Evolutionary conservation across 2,113 vertebrate genomes (phyloP).

Genomic region (Hypocryptadius cinnamomeus): DNA sequence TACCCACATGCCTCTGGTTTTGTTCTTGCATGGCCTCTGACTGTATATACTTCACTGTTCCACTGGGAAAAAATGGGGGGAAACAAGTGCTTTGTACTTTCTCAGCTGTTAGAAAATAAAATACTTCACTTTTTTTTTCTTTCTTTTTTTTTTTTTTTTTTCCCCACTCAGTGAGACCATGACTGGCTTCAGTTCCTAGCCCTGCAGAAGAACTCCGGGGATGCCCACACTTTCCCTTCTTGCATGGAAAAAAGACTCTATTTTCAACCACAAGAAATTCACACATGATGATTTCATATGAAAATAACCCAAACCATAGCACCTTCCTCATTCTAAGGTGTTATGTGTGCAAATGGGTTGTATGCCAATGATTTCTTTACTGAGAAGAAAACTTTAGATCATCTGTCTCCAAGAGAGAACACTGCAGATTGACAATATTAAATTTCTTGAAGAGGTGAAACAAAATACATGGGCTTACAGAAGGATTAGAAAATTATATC

Average conservation of each 20-base stretch:
- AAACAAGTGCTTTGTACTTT: background rate
- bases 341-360: background rate
- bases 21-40: constrained; percentile 7
- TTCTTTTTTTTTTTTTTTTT: background rate
- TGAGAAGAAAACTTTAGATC: constrained; percentile 27
- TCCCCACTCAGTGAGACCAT: background rate
- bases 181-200: background rate
- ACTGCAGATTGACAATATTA: constrained; percentile 14
- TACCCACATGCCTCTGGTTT: constrained; percentile 1
- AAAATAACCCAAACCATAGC: constrained; percentile 33
- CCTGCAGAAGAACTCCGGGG: background rate
- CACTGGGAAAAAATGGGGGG: background rate
- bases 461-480: constrained; percentile 42
- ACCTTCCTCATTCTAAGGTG: background rate
- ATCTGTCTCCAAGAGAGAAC: background rate
- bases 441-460: constrained; percentile 43
- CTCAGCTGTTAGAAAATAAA: constrained; percentile 22
- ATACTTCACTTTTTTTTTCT: background rate
- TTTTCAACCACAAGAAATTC: constrained; percentile 38
- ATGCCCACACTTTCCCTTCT: constrained; percentile 6
- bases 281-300: constrained; percentile 26
- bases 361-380: constrained; percentile 19
- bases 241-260: background rate
- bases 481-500: constrained; percentile 62
- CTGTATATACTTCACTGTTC: background rate